phyloP scores from a whole-genome alignment of 1,140 invertebrate species.

The Megalopta genalis region DNA sequence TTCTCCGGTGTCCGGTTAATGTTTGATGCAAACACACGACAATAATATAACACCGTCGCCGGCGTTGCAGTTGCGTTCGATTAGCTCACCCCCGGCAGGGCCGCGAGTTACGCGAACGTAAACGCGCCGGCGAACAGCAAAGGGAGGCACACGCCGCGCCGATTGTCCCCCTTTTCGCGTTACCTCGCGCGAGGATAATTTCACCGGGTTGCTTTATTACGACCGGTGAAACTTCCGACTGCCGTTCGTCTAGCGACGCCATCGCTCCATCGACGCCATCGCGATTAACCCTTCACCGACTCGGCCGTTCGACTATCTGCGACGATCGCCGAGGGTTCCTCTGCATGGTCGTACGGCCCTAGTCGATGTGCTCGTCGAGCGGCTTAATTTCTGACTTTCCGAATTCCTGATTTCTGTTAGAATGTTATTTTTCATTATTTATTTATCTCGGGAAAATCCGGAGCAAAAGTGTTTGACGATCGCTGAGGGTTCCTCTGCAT shows the following conservation, averaged over 20 bases:
- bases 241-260: conserved; percentile 7
- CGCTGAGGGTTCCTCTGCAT: no score
- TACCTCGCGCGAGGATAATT: conserved; percentile 19
- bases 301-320: neutral
- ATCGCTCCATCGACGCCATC: conserved; percentile 14
- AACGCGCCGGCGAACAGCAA: neutral
- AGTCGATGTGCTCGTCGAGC: no score
- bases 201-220: conserved; percentile 24
- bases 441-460: no score
- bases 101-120: conserved; percentile 4
- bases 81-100: conserved; percentile 31
- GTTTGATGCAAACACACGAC: conserved; percentile 37
- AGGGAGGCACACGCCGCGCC: neutral
- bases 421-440: no score
- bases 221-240: neutral
- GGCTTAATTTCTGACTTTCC: no score
- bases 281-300: conserved; percentile 15
- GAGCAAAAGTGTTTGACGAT: no score
- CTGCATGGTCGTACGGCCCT: no score
- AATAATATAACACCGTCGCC: conserved; percentile 45
- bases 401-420: no score
- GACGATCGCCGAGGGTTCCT: neutral
- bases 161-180: neutral
- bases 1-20: conserved; percentile 1
- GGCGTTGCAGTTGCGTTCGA: conserved; percentile 27